Evolutionary conservation across 2,888 invertebrate genomes (phyloP).

Genomic region (Polylopha cassiicola): DNA sequence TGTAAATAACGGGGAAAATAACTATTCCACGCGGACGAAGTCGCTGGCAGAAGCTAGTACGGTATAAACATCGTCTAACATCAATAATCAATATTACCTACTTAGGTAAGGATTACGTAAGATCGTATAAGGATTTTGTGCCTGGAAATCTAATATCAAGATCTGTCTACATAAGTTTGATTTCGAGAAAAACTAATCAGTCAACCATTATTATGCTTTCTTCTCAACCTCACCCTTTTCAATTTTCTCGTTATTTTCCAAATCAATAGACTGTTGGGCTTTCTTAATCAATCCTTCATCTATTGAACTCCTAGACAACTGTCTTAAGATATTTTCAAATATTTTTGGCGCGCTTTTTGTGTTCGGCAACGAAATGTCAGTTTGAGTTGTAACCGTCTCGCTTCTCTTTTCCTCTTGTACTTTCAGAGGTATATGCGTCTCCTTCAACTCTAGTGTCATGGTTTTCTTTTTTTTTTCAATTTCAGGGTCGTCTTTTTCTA

Average conservation of each 20-base stretch:
- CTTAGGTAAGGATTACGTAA: too few relatives aligned
- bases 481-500: slow-evolving; percentile 32
- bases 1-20: too few relatives aligned
- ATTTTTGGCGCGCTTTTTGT: slow-evolving; percentile 70
- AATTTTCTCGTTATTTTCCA: slow-evolving; percentile 12
- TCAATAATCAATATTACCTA: too few relatives aligned
- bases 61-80: too few relatives aligned
- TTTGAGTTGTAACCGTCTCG: slow-evolving; percentile 62
- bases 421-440: slow-evolving; percentile 47
- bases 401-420: slow-evolving; percentile 47
- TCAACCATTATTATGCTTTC: not conserved
- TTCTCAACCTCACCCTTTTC: slow-evolving; percentile 1
- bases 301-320: slow-evolving; percentile 59
- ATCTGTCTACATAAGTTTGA: too few relatives aligned
- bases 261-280: slow-evolving; percentile 17
- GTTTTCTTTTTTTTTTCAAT: slow-evolving; percentile 45
- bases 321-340: slow-evolving; percentile 64
- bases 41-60: too few relatives aligned
- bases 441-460: slow-evolving; percentile 56
- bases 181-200: not conserved
- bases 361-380: slow-evolving; percentile 68
- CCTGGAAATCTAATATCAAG: too few relatives aligned
- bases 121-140: too few relatives aligned
- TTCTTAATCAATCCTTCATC: slow-evolving; percentile 39
- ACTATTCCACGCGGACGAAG: too few relatives aligned